Evolutionary conservation across 2,888 invertebrate species (phyloP).

Genomic region (Micoletzkya japonica): DNA sequence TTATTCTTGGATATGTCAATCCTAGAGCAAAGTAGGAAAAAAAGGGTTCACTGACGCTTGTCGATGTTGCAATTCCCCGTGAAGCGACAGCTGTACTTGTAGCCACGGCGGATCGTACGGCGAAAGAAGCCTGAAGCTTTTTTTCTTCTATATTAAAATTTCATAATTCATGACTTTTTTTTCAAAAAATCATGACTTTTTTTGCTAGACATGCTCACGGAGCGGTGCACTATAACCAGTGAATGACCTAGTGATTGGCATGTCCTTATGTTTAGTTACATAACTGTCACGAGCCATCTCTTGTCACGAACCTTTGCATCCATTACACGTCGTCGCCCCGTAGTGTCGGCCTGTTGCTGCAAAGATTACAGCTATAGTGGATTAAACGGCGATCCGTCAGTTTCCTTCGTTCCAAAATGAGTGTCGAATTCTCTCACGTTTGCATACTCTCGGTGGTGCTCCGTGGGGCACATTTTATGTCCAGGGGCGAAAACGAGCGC

Average conservation of each 20-base stretch:
- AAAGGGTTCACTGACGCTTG: constrained; percentile 56
- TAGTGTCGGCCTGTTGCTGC: constrained; percentile 57
- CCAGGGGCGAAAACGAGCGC: no score
- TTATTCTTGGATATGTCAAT: no score
- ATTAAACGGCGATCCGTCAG: no score
- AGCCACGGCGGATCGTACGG: constrained; percentile 57
- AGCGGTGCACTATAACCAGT: no score
- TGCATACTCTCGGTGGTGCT: no score
- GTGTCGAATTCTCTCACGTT: no score
- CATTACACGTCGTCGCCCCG: constrained; percentile 57
- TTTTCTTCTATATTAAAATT: background rate
- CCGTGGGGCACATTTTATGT: no score
- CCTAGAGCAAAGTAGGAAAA: no score
- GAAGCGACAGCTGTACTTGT: constrained; percentile 60
- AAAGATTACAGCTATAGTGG: background rate
- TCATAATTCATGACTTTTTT: background rate
- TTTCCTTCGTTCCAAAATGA: no score
- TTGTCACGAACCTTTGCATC: constrained; percentile 51
- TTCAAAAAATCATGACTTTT: background rate
- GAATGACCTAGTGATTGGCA: background rate
- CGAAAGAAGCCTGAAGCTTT: constrained; percentile 59
- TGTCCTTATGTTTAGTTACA: background rate
- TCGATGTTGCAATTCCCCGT: constrained; percentile 56
- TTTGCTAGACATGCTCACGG: no score
- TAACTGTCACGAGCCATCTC: no score